Evolutionary conservation across 2,797 vertebrate species (phyloP), one percentile per base, ranked within the genome.

Genomic region (Nyctalus aviator): DNA sequence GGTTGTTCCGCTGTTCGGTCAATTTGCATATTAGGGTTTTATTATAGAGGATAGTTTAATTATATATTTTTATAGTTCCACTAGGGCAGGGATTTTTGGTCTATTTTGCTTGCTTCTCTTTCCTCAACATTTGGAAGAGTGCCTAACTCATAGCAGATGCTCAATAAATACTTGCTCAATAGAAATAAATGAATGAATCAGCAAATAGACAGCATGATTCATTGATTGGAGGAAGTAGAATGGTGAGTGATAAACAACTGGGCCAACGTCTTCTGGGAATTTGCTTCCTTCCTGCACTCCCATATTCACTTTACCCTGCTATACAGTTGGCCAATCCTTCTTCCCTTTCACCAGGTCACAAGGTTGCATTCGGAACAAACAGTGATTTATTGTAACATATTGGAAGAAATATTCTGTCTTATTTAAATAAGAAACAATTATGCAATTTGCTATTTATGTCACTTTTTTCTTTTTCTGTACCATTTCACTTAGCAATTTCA

Each of bases 261-360:
- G 27, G 23, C 88, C 20, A 71, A 37, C 3, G 12, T 77, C 82
- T 95, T 87, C 90, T 94, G 84, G 78, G 68, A 94, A 90, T 84
- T 82, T 73, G 14, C 25, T 79, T 2, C 20, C 25, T 79, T 2
- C 20, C 27, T 53, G 50, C 62, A 72, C 50, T 79, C 88, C 72
- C 76, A 68, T 37, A 78, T 62, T 90, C 10, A 32, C 20, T 95
- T 87, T 53, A 15, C 6, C 35, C 12, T 9, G 81, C n/a, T 86
- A 4, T 55, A 78, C 94, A 21, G 75, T 8, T 27, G 30, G 11
- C 62, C 75, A 44, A 59, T 84, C 55, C 27, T 62, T 27, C 23
- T 82, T 85, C 32, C 23, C 55, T 81, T 89, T 84, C 21, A 62
- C 21, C 9, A 64, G 25, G 41, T 69, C 84, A 84, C 27, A 32